Percentiles rank a stretch among this genome's conserved stretches.
Evolutionary conservation across 2,797 vertebrate species (phyloP).

Genomic region (Poecile montanus): DNA sequence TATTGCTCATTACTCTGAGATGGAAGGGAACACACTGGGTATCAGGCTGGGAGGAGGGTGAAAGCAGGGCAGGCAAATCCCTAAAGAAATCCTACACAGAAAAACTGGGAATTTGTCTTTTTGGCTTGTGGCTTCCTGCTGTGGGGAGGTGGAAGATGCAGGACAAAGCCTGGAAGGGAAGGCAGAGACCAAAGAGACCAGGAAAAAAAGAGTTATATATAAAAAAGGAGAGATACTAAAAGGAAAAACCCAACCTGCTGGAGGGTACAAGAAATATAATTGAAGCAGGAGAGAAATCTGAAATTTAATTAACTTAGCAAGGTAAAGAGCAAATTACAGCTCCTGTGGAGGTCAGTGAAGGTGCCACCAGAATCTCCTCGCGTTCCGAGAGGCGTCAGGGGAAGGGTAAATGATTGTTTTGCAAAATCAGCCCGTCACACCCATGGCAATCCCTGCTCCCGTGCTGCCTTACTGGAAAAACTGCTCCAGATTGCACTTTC

Average conservation of each 20-base stretch:
- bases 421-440: not conserved
- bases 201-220: not conserved
- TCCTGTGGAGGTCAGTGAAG: not conserved
- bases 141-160: not conserved
- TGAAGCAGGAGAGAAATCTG: not conserved
- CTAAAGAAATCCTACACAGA: not conserved
- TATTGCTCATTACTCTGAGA: not conserved
- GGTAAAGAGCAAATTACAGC: not conserved
- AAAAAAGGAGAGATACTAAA: not conserved
- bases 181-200: not conserved
- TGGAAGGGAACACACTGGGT: accelerated
- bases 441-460: accelerated
- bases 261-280: not conserved
- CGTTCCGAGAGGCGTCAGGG: not conserved
- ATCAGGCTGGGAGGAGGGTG: not conserved
- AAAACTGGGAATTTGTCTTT: not conserved
- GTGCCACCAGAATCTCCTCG: not conserved
- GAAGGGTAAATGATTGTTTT: not conserved
- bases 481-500: not conserved
- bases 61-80: not conserved
- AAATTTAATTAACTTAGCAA: not conserved
- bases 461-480: constrained; percentile 16
- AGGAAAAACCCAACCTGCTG: not conserved
- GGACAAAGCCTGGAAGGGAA: not conserved
- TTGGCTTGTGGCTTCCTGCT: not conserved